Conservation (phyloP, 2,888 invertebrate genomes). For the Synanthedon andrenaeformis region DNA sequence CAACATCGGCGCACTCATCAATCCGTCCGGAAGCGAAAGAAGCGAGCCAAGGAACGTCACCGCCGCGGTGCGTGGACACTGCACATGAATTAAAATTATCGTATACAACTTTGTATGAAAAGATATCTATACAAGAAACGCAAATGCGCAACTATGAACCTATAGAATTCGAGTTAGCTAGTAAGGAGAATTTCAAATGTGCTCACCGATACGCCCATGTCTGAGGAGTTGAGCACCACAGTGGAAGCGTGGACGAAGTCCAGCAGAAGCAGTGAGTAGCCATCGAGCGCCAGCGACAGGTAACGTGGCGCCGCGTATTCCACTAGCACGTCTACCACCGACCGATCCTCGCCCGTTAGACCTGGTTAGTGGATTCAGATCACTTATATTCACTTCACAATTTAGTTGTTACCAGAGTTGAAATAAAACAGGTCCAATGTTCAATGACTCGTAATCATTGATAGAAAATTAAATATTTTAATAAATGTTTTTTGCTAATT, state of each 20-base stretch:
- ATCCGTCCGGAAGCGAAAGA: slow-evolving; percentile 81
- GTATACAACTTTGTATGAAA: too few species aligned
- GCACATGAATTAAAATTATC: slow-evolving; percentile 7
- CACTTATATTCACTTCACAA: slow-evolving; percentile 8
- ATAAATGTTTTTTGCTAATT: too few species aligned
- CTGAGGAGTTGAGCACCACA: slow-evolving; percentile 84
- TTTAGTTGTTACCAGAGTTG: too few species aligned
- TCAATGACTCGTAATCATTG: not conserved
- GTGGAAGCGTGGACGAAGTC: slow-evolving; percentile 94
- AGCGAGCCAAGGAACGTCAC: slow-evolving; percentile 90
- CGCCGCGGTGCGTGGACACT: slow-evolving; percentile 91
- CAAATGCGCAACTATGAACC: not conserved
- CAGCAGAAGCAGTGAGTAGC: slow-evolving; percentile 85
- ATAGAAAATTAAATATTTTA: too few species aligned
- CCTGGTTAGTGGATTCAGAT: slow-evolving; percentile 31
- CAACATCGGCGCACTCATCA: slow-evolving; percentile 75
- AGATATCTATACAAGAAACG: not conserved
- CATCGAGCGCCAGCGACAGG: slow-evolving; percentile 88
- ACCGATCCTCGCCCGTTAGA: slow-evolving; percentile 77
- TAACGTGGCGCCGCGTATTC: slow-evolving; percentile 88
- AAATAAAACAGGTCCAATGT: slow-evolving; percentile 1
- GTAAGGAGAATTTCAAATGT: too few species aligned
- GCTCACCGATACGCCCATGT: slow-evolving; percentile 72
- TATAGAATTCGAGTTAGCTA: too few species aligned
- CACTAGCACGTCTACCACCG: slow-evolving; percentile 82